Evolutionary conservation across 1,140 invertebrate genomes (phyloP), one percentile per base, ranked within the genome.

Genomic region (Cyclina sinensis): DNA sequence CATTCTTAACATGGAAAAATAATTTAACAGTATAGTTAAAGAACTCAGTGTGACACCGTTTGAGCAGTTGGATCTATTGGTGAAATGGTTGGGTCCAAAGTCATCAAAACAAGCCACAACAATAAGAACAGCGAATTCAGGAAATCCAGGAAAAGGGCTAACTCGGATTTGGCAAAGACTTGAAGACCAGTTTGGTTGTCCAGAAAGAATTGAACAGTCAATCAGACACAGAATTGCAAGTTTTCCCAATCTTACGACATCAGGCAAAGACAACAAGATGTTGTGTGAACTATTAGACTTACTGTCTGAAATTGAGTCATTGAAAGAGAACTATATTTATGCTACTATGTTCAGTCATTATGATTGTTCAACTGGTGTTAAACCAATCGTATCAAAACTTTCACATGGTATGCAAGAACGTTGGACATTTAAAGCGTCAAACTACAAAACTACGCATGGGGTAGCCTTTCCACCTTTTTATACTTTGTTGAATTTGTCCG

Each of bases 1-100:
- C 27, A 14, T 90, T 81, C 59, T 11, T 37, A 11, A 12, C 43
- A 11, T 90, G 89, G 87, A 91, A 88, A 39, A 39, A 70, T 16
- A 78, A 11, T 91, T 90, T 48, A 35, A 78, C 24, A 87, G 48
- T 46, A 48, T 89, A 21, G 39, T 73, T 1, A 37, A 79, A 18
- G 87, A 91, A 27, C 30, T 89, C 35, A 35, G 68, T 0, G 79
- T 86, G 0, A 48, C 74, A 16, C 30, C 73, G 9, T 14, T 70
- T 18, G 91, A 92, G 70, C 80, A 90, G 48, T 43, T 91, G 16
- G 91, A 91, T 80, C 35, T 92, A n/a, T 59, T 91, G 16, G 48
- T 89, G 11, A 91, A 89, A 79, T 91, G 87, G 68, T 62, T 89
- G 9, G 90, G 91, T 7, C 84, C 87, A 21, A 70, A 90, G n/a